Evolutionary conservation across 2,113 vertebrate genomes (phyloP).

Genomic region (Glareola pratincola): DNA sequence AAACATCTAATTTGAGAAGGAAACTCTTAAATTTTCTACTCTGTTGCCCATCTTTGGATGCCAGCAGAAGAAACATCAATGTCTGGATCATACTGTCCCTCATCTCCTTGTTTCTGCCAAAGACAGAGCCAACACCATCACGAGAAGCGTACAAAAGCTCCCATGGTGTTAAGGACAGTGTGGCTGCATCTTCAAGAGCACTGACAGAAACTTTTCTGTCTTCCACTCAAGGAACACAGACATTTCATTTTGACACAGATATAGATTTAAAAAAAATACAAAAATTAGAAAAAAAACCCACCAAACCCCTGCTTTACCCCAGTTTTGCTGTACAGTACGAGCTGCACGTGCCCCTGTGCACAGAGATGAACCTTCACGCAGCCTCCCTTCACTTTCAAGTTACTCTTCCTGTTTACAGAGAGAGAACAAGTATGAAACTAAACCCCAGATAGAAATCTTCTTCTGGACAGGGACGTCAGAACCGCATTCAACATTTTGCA

Average conservation of each 20-base stretch:
- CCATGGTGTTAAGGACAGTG: accelerated
- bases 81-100: background rate
- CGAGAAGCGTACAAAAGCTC: background rate
- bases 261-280: background rate
- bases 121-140: background rate
- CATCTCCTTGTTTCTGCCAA: background rate
- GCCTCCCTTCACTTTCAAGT: background rate
- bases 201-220: background rate
- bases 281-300: no score
- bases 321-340: background rate
- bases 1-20: background rate
- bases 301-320: background rate
- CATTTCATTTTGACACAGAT: background rate
- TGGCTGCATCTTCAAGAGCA: background rate
- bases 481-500: background rate
- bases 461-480: background rate
- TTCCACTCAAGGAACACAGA: background rate
- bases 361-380: background rate
- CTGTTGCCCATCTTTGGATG: background rate
- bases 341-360: background rate
- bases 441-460: background rate
- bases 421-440: background rate
- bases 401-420: background rate
- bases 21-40: background rate
- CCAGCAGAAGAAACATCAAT: background rate